Percentiles rank a stretch among this genome's conserved stretches.
Conservation (phyloP, 2,113 vertebrate genomes). For the Gulo gulo region DNA sequence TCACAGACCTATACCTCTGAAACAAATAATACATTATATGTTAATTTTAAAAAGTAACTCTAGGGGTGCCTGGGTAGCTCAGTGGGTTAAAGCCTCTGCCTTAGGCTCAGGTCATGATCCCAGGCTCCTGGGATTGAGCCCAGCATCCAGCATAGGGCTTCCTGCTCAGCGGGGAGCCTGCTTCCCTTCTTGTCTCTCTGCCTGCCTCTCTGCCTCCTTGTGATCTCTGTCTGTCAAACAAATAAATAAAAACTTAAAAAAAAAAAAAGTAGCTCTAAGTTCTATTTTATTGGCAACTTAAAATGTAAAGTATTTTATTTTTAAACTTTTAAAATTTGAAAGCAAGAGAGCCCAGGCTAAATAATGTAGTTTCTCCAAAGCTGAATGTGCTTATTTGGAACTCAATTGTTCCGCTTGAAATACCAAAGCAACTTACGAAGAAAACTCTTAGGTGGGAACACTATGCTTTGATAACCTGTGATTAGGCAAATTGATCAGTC, state of each 20-base stretch:
- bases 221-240: too few species aligned
- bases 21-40: too few species aligned
- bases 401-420: background rate
- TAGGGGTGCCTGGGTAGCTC: too few species aligned
- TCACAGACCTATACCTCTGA: too few species aligned
- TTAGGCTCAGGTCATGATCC: too few species aligned
- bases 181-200: too few species aligned
- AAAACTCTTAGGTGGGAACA: background rate
- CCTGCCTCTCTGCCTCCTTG: too few species aligned
- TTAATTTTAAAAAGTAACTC: background rate
- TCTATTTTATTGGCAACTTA: background rate
- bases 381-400: background rate
- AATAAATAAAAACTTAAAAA: too few species aligned
- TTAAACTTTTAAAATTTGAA: background rate
- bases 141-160: too few species aligned
- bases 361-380: background rate
- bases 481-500: background rate
- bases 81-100: too few species aligned
- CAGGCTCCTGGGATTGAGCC: too few species aligned
- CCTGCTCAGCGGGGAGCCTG: too few species aligned
- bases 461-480: background rate
- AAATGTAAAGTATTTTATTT: conserved; percentile 29
- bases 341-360: background rate
- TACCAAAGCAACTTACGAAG: background rate
- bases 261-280: background rate